phyloP scores from a whole-genome alignment of 2,797 vertebrate genomes.

The Galago senegalensis region DNA sequence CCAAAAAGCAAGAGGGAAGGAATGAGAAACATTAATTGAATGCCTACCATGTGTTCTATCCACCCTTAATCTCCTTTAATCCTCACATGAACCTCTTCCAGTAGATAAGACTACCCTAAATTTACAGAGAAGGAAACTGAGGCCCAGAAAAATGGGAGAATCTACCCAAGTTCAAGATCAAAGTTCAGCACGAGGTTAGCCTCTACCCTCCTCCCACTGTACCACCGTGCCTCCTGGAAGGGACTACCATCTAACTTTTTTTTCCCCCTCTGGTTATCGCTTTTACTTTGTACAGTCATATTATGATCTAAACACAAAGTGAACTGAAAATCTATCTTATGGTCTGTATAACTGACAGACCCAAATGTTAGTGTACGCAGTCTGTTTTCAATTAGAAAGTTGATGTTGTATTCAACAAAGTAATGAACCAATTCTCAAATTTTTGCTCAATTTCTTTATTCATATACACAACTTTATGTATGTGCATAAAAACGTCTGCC shows the following conservation, averaged over 20 bases:
- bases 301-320: neutral
- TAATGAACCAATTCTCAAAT: neutral
- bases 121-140: neutral
- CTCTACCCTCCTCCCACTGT: neutral
- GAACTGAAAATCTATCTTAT: neutral
- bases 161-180: rapidly evolving
- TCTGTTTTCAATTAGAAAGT: neutral
- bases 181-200: neutral
- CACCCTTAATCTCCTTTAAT: neutral
- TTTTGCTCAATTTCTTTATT: neutral
- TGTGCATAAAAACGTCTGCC: neutral
- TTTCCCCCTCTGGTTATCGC: neutral
- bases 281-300: neutral
- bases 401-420: neutral
- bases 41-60: neutral
- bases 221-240: neutral
- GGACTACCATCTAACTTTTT: neutral
- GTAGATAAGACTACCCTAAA: neutral
- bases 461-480: neutral
- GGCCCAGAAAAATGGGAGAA: neutral
- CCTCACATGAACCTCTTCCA: neutral
- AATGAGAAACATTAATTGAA: neutral
- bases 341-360: neutral
- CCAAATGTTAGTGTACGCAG: neutral
- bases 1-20: neutral